Evolutionary conservation across 1,140 invertebrate genomes (phyloP).

Genomic region (Drosophila auraria): DNA sequence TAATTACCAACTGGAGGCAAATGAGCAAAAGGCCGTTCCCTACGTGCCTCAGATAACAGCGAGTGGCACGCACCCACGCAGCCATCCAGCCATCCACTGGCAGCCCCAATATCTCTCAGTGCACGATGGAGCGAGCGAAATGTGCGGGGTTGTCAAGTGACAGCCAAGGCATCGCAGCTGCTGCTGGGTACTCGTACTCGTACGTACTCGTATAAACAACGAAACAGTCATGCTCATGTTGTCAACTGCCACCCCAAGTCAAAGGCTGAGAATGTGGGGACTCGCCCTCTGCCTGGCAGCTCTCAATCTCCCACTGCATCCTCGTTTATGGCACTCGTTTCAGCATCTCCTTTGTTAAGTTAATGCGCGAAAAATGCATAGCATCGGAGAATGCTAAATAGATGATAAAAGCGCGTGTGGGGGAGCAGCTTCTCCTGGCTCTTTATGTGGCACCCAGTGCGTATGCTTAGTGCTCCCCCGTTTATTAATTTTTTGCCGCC

Average conservation of each 20-base stretch:
- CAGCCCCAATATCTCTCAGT: constrained; percentile 30
- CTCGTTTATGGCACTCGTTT: constrained; percentile 49
- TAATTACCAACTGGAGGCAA: constrained; percentile 70
- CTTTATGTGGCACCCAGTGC: constrained; percentile 52
- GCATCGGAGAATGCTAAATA: constrained; percentile 70
- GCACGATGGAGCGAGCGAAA: constrained; percentile 25
- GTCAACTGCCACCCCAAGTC: constrained; percentile 31
- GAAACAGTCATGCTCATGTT: constrained; percentile 53
- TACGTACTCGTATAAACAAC: constrained; percentile 28
- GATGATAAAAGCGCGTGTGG: constrained; percentile 47
- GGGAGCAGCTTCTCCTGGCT: background rate
- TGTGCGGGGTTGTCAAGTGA: constrained; percentile 42
- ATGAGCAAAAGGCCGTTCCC: constrained; percentile 35
- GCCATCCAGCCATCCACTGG: background rate
- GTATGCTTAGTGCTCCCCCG: constrained; percentile 54
- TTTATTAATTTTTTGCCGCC: constrained; percentile 37
- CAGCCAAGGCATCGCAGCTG: constrained; percentile 34
- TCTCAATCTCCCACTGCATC: constrained; percentile 59
- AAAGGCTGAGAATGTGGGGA: background rate
- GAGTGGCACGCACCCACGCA: too few species aligned
- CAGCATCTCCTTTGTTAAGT: constrained; percentile 54
- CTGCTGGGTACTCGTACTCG: constrained; percentile 22
- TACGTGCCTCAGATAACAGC: constrained; percentile 72
- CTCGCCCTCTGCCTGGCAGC: constrained; percentile 17
- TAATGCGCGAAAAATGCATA: constrained; percentile 77